A percentile compares a stretch with the other conserved stretches of the same genome.
Evolutionary conservation across 1,140 invertebrate genomes (phyloP).

Genomic region (Drosophila repleta): DNA sequence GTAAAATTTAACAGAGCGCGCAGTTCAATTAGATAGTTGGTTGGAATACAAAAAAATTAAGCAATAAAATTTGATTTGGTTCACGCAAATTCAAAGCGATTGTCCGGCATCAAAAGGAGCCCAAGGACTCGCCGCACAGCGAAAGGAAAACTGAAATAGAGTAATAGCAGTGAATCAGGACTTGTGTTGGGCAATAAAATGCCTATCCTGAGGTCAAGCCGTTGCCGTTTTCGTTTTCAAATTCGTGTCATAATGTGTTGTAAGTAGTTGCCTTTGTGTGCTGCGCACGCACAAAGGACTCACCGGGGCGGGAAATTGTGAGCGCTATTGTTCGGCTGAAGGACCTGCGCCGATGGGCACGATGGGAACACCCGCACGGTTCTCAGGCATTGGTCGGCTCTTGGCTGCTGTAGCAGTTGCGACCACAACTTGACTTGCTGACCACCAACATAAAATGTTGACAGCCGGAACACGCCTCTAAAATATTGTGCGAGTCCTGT

Average conservation of each 20-base stretch:
- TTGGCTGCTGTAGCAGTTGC: conserved; percentile 60
- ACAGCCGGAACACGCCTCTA: conserved; percentile 80
- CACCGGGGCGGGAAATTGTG: conserved; percentile 22
- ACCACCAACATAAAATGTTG: conserved; percentile 83
- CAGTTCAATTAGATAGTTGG: conserved; percentile 68
- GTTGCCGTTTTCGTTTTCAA: conserved; percentile 43
- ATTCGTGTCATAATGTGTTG: conserved; percentile 80
- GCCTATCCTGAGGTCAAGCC: conserved; percentile 45
- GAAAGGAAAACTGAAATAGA: conserved; percentile 61
- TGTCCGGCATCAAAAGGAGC: conserved; percentile 65
- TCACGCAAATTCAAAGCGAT: conserved; percentile 72
- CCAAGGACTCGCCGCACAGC: conserved; percentile 43
- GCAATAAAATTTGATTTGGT: conserved; percentile 83
- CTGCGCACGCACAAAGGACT: conserved; percentile 53
- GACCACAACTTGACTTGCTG: conserved; percentile 69
- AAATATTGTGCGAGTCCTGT: conserved; percentile 78
- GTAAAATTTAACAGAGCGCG: conserved; percentile 74
- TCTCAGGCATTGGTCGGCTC: conserved; percentile 48
- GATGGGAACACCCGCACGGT: conserved; percentile 67
- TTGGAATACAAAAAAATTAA: conserved; percentile 75
- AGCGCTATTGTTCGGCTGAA: conserved; percentile 65
- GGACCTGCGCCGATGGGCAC: conserved; percentile 48
- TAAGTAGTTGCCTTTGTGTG: conserved; percentile 76
- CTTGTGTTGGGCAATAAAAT: conserved; percentile 58
- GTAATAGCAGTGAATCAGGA: conserved; percentile 81